Percentiles rank a stretch among this genome's conserved stretches.
Conservation (phyloP, 2,888 invertebrate genomes). For the Aphrophora alni region DNA sequence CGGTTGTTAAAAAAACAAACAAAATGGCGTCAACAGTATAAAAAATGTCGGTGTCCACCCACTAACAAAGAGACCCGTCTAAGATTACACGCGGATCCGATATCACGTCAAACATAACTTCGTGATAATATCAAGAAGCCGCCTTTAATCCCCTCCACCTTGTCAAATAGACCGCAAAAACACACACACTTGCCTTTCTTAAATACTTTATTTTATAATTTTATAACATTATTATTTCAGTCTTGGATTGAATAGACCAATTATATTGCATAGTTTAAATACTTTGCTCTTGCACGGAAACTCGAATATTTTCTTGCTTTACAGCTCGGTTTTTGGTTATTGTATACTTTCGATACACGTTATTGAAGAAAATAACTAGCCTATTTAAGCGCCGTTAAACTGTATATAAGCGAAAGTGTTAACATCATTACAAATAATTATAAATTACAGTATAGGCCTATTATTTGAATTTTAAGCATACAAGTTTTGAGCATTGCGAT, state of each 20-base stretch:
- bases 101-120: neutral
- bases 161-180: neutral
- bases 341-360: too few relatives aligned
- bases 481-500: too few relatives aligned
- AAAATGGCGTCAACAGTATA: constrained; percentile 2
- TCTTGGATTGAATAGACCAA: neutral
- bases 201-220: neutral
- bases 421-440: too few relatives aligned
- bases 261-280: neutral
- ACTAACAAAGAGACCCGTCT: neutral
- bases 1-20: neutral
- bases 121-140: neutral
- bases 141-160: neutral
- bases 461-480: too few relatives aligned
- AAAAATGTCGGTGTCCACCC: constrained; percentile 9
- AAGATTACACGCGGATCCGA: neutral
- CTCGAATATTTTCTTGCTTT: too few relatives aligned
- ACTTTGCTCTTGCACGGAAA: neutral
- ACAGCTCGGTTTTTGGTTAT: too few relatives aligned
- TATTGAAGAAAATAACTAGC: too few relatives aligned
- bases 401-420: too few relatives aligned
- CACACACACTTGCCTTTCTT: neutral
- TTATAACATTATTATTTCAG: neutral
- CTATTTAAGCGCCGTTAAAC: too few relatives aligned
- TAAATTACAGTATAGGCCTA: too few relatives aligned